phyloP scores from a whole-genome alignment of 2,888 invertebrate genomes.

The Geophilus truncorum region DNA sequence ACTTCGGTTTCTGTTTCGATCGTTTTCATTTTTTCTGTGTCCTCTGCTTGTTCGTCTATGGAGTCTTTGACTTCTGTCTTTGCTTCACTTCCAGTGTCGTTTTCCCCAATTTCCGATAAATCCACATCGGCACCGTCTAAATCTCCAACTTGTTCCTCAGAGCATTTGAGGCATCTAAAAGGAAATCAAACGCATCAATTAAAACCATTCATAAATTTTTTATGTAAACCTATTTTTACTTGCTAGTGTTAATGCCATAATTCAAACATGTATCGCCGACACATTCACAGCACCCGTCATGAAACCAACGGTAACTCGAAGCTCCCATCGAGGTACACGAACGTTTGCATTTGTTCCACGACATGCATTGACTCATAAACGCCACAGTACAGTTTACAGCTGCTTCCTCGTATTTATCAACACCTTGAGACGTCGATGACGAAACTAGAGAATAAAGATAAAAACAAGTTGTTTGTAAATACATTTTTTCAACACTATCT shows the following conservation, averaged over 20 bases:
- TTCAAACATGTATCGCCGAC: slow-evolving; percentile 81
- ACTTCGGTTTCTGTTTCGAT: background rate
- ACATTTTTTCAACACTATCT: too few species aligned
- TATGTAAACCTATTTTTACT: slow-evolving; percentile 50
- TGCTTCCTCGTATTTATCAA: slow-evolving; percentile 42
- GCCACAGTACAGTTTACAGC: slow-evolving; percentile 87
- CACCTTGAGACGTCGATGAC: slow-evolving; percentile 9
- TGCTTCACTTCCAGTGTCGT: background rate
- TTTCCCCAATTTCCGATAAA: background rate
- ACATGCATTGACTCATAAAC: slow-evolving; percentile 82
- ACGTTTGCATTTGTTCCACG: slow-evolving; percentile 77
- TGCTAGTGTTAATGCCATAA: slow-evolving; percentile 82
- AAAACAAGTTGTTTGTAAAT: background rate
- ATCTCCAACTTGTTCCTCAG: background rate
- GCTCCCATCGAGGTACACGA: slow-evolving; percentile 80
- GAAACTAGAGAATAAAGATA: background rate
- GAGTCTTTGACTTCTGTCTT: background rate
- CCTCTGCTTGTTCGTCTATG: background rate
- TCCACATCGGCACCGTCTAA: background rate
- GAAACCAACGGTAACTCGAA: slow-evolving; percentile 83
- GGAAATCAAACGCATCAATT: background rate
- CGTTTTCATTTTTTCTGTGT: background rate
- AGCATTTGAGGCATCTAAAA: background rate
- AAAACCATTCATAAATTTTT: background rate
- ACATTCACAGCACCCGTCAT: slow-evolving; percentile 91